Conservation (phyloP, 1,140 invertebrate species). For the Stenopsyche tienmushanensis region DNA sequence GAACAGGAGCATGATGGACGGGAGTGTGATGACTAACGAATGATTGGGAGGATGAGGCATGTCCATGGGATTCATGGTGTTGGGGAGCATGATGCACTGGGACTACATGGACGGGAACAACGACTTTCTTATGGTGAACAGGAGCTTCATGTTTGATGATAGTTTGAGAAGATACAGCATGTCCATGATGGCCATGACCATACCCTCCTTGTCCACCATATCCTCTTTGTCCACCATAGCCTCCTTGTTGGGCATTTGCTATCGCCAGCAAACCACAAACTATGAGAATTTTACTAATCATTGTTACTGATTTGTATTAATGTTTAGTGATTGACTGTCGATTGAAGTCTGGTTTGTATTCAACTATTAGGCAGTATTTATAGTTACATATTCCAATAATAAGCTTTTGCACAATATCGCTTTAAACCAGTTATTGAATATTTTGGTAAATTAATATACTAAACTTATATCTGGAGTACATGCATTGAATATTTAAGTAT, state of each 20-base stretch:
- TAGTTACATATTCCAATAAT: neutral
- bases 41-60: constrained; percentile 21
- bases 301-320: neutral
- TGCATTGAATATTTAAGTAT: too few relatives aligned
- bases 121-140: constrained; percentile 39
- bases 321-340: neutral
- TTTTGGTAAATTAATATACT: neutral
- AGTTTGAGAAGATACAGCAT: constrained; percentile 54
- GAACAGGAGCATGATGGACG: constrained; percentile 47
- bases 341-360: neutral
- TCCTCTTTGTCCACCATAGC: constrained; percentile 48
- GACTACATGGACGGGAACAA: constrained; percentile 45
- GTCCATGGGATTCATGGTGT: constrained; percentile 24
- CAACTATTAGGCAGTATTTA: neutral
- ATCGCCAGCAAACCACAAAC: constrained; percentile 52
- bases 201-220: too few relatives aligned
- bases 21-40: constrained; percentile 24
- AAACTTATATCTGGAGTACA: too few relatives aligned
- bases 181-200: constrained; percentile 43
- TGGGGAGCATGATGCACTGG: constrained; percentile 43
- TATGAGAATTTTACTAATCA: neutral
- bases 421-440: neutral
- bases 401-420: neutral
- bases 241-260: constrained; percentile 48
- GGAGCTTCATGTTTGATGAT: constrained; percentile 53